These are phyloP conservation scores for Yasuhikotakia modesta DNA, from an alignment of 2,797 vertebrate species.

Conservation along the genomic window DNA sequence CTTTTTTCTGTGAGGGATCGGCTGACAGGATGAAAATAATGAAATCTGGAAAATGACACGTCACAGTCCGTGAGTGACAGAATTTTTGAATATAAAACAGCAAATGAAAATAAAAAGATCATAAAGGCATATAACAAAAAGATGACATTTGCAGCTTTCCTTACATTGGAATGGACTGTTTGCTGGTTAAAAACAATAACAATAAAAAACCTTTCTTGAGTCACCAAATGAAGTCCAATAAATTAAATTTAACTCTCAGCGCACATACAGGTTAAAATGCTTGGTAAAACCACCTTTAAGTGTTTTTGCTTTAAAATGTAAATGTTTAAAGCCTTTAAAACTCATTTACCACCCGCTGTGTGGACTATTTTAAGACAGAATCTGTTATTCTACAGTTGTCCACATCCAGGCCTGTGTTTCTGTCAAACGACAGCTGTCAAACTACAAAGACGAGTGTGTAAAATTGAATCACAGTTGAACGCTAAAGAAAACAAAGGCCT, in stretches of 20 bases:
- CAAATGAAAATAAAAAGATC: conserved; percentile 19
- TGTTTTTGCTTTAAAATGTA: background rate
- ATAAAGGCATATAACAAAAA: background rate
- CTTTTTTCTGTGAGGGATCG: conserved; percentile 56
- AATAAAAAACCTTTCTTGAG: background rate
- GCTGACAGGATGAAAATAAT: conserved; percentile 58
- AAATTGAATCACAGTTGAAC: conserved; percentile 63
- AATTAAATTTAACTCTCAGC: background rate
- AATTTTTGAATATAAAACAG: conserved; percentile 32
- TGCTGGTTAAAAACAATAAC: background rate
- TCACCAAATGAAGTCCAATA: background rate
- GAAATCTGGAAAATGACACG: conserved; percentile 44
- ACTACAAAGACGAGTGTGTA: conserved; percentile 56
- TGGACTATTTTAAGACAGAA: conserved; percentile 34
- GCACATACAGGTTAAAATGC: conserved; percentile 9
- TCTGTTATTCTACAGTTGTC: conserved; percentile 49
- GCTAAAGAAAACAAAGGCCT: conserved; percentile 61
- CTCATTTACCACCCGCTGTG: conserved; percentile 13
- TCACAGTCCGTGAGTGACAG: conserved; percentile 17
- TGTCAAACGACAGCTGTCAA: conserved; percentile 62
- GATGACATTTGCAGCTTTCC: background rate
- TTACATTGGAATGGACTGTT: background rate
- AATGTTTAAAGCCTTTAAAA: conserved; percentile 41
- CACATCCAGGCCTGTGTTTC: conserved; percentile 51
- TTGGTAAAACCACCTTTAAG: conserved; percentile 20